Base-by-base conservation (phyloP, 2,113 vertebrate species). In the Anhinga rufa region DNA sequence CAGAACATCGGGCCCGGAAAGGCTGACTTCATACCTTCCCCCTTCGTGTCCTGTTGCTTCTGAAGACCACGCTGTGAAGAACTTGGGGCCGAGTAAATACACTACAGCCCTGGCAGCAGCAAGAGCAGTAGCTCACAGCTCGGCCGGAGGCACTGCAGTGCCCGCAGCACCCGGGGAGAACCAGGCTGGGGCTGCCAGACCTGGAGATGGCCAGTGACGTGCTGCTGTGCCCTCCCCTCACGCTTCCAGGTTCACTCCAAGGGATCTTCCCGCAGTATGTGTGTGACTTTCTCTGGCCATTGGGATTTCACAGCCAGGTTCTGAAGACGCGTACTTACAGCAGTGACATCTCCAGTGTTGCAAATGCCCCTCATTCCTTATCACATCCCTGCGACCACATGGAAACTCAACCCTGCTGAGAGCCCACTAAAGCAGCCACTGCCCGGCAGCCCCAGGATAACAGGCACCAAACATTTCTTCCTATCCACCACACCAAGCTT, bases 81-180 rank as follows among this genome's bases (percentile, higher is more conserved):
- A 20, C 40, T 3, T 0, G 7, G 54, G 89, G 34, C 15, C 34
- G 46, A 17, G 61, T 2, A 17, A 4, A 15, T 0, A 3, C 9
- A 5, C 14, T 36, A 12, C 24, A 10, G n/a, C 49, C 13, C 76
- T 2, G 36, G 83, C 51, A 1, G 3, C 11, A 12, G 14, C 0
- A 13, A 2, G 21, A 61, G 74, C 31, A 9, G 36, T 3, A n/a
- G 74, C 52, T 54, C 38, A 1, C 2, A 16, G 62, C 52, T n/a
- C 2, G 5, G 48, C 21, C 1, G 1, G 44, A 19, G 66, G 29
- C 66, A 46, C 38, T 9, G 2, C 2, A 3, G 17, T 6, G 42
- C 82, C 68, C 75, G 9, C 46, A 52, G 69, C 36, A 28, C 18
- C 17, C 18, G 75, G 25, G 52, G 20, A 64, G 31, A 74, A 44